A percentile compares a stretch with the other conserved stretches of the same genome.
These are phyloP conservation scores for Trematocara unimaculatum DNA, from an alignment of 2,113 vertebrate species.

Conservation along the genomic window DNA sequence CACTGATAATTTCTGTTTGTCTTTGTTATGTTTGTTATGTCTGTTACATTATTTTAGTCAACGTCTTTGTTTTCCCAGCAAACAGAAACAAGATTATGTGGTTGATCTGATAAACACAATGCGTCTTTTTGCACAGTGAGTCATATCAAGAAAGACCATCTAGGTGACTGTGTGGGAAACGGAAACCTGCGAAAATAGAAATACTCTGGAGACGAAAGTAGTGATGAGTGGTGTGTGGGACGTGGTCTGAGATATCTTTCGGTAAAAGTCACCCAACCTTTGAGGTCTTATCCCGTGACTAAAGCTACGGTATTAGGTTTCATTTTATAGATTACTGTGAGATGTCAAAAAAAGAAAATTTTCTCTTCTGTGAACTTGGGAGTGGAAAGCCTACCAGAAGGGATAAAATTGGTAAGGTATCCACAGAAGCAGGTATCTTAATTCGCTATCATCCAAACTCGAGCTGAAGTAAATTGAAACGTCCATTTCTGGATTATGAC, in stretches of 20 bases:
- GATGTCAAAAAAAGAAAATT: conserved; percentile 38
- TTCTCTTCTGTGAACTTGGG: background rate
- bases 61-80: conserved; percentile 4
- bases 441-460: conserved; percentile 30
- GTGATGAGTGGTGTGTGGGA: conserved; percentile 17
- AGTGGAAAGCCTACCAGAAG: background rate
- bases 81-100: background rate
- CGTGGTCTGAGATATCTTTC: conserved; percentile 14
- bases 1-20: background rate
- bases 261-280: conserved; percentile 34
- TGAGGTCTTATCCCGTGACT: conserved; percentile 32
- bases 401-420: conserved; percentile 16
- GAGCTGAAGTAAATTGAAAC: conserved; percentile 43
- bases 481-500: conserved; percentile 44
- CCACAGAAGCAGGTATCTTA: conserved; percentile 16
- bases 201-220: conserved; percentile 19
- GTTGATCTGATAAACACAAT: conserved; percentile 27
- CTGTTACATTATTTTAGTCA: background rate
- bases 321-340: conserved; percentile 43
- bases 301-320: conserved; percentile 46
- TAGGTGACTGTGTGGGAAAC: conserved; percentile 9
- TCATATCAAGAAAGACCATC: conserved; percentile 44
- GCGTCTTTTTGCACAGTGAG: conserved; percentile 29
- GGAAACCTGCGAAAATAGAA: conserved; percentile 26
- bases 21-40: background rate